Percentiles rank a stretch among this genome's conserved stretches.
These are phyloP conservation scores for Galeruca laticollis DNA, from an alignment of 2,888 invertebrate species.

Conservation along the genomic window DNA sequence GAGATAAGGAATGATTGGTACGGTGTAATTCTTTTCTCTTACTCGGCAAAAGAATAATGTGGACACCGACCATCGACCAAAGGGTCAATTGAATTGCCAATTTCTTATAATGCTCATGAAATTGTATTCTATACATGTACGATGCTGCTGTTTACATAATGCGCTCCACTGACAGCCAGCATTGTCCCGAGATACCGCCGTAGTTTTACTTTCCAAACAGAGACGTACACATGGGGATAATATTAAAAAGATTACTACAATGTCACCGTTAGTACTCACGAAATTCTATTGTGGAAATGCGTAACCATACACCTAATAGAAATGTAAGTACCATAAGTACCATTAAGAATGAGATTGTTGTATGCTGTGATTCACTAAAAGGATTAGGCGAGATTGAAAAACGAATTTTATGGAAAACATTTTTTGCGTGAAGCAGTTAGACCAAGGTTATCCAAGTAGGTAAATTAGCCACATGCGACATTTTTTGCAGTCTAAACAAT, in stretches of 20 bases:
- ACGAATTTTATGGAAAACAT: not conserved
- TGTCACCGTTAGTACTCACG: not conserved
- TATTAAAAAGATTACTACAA: not conserved
- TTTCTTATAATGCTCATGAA: constrained; percentile 60
- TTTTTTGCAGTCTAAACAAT: no score
- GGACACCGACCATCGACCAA: constrained; percentile 51
- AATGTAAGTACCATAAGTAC: no score
- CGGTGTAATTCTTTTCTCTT: constrained; percentile 53
- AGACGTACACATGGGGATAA: constrained; percentile 22
- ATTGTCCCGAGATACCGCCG: constrained; percentile 44
- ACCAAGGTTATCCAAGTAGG: no score
- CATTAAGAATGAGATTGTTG: no score
- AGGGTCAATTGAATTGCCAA: constrained; percentile 62
- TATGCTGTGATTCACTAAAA: no score
- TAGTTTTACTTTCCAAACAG: constrained; percentile 38
- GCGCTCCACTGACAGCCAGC: constrained; percentile 54
- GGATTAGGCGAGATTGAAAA: no score
- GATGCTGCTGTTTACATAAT: constrained; percentile 61
- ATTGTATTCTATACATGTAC: constrained; percentile 61
- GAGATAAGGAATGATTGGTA: constrained; percentile 58
- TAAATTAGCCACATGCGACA: no score
- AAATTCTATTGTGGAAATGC: not conserved
- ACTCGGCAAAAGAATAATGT: constrained; percentile 50
- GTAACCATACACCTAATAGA: no score
- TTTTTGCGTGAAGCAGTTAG: no score